Evolutionary conservation across 2,888 invertebrate genomes (phyloP).

Genomic region (Halocaridina rubra): DNA sequence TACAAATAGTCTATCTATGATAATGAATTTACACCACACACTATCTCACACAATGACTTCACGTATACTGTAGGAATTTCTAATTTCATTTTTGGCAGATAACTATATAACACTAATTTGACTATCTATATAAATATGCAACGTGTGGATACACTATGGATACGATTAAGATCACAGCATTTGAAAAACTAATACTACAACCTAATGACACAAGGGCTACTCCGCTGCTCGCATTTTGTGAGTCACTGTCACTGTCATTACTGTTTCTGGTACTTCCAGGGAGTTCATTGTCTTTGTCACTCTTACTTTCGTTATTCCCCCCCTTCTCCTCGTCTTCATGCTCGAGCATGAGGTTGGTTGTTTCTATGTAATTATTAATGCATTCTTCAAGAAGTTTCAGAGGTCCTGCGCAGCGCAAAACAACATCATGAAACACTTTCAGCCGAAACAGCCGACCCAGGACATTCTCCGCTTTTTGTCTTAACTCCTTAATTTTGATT

Average conservation of each 20-base stretch:
- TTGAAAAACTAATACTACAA: not conserved
- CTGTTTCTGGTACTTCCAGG: not conserved
- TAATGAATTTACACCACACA: conserved; percentile 25
- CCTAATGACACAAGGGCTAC: not conserved
- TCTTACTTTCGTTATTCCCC: not conserved
- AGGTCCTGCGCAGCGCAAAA: conserved; percentile 51
- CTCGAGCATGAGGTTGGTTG: not conserved
- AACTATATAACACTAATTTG: not conserved
- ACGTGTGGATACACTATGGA: not conserved
- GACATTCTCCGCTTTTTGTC: conserved; percentile 61
- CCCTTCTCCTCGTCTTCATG: not conserved
- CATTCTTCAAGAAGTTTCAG: conserved; percentile 54
- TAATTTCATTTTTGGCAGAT: not conserved
- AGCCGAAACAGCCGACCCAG: conserved; percentile 50
- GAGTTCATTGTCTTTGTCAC: not conserved
- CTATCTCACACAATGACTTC: not conserved
- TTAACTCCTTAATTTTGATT: conserved; percentile 57
- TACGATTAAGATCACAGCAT: conserved; percentile 19
- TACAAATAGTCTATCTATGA: conserved; percentile 11
- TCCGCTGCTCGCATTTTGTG: not conserved
- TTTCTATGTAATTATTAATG: conserved; percentile 50
- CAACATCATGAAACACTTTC: conserved; percentile 49
- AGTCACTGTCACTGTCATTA: not conserved
- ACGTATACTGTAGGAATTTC: not conserved
- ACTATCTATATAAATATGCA: not conserved